A percentile compares a stretch with the other conserved stretches of the same genome.
These are phyloP conservation scores for Polydesmus complanatus DNA, from an alignment of 2,888 invertebrate species.

Conservation along the genomic window DNA sequence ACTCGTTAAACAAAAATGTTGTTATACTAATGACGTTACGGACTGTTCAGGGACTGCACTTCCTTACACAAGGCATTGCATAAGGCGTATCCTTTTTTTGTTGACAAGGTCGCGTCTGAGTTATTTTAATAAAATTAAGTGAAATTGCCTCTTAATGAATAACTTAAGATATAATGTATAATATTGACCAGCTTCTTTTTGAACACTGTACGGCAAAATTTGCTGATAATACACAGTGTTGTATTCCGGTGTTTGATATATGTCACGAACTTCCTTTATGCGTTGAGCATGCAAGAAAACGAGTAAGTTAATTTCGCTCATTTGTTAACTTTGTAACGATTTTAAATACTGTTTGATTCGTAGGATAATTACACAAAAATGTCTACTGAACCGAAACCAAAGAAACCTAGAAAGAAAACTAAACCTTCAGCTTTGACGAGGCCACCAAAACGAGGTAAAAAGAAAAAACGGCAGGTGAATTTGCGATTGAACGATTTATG, in stretches of 20 bases:
- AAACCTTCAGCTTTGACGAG: conserved; percentile 34
- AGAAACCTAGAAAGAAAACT: conserved; percentile 41
- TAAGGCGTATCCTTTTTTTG: conserved; percentile 43
- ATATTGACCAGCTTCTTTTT: conserved; percentile 67
- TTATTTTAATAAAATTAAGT: too few species aligned
- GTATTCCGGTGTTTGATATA: conserved; percentile 61
- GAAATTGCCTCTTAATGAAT: too few species aligned
- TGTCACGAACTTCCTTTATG: conserved; percentile 70
- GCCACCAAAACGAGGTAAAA: conserved; percentile 40
- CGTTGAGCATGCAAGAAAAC: conserved; percentile 66
- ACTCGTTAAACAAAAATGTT: conserved; percentile 24
- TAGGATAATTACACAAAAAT: conserved; percentile 69
- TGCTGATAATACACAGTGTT: conserved; percentile 62
- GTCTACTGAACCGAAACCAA: conserved; percentile 60
- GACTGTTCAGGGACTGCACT: conserved; percentile 39
- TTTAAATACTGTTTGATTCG: conserved; percentile 8
- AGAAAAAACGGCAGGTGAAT: conserved; percentile 39
- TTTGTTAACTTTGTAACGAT: too few species aligned
- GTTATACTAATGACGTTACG: conserved; percentile 23
- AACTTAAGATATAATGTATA: conserved; percentile 54
- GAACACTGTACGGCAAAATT: conserved; percentile 61
- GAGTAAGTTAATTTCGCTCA: conserved; percentile 37
- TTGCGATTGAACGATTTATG: neutral
- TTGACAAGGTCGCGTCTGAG: too few species aligned
- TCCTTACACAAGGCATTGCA: conserved; percentile 68